phyloP scores from a whole-genome alignment of 2,797 vertebrate genomes.

The Nyctibius grandis region DNA sequence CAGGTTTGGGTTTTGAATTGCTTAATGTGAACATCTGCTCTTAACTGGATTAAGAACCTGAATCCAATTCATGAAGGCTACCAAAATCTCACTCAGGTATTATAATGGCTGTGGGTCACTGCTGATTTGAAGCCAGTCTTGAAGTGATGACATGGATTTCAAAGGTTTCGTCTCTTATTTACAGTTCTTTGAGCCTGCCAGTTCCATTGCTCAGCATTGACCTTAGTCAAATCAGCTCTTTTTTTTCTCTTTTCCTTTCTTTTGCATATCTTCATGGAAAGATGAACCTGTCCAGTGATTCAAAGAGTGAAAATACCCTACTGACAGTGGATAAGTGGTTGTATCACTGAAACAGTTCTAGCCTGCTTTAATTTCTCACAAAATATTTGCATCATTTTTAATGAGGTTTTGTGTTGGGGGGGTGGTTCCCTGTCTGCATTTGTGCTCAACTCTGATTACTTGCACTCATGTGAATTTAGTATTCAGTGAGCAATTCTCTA shows the following conservation, averaged over 20 bases:
- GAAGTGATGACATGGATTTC: background rate
- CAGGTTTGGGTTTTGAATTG: background rate
- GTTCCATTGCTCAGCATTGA: background rate
- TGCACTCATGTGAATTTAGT: background rate
- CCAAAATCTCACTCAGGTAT: background rate
- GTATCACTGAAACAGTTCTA: background rate
- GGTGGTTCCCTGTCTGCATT: background rate
- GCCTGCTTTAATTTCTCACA: background rate
- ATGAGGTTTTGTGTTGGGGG: background rate
- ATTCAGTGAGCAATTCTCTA: conserved; percentile 8
- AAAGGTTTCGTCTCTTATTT: background rate
- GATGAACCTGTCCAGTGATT: background rate
- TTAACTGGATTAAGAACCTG: background rate
- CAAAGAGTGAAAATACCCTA: background rate
- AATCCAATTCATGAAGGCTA: background rate
- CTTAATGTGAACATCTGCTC: background rate
- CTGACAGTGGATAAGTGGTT: background rate
- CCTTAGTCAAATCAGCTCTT: background rate
- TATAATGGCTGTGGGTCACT: background rate
- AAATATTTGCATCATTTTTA: background rate
- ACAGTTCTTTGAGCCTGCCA: background rate
- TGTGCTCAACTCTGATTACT: background rate
- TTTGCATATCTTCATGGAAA: background rate
- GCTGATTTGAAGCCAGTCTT: background rate
- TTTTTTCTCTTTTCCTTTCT: background rate